Evolutionary conservation across 2,888 invertebrate genomes (phyloP), one percentile per base, ranked within the genome.

Genomic region (Yponomeuta cagnagella): DNA sequence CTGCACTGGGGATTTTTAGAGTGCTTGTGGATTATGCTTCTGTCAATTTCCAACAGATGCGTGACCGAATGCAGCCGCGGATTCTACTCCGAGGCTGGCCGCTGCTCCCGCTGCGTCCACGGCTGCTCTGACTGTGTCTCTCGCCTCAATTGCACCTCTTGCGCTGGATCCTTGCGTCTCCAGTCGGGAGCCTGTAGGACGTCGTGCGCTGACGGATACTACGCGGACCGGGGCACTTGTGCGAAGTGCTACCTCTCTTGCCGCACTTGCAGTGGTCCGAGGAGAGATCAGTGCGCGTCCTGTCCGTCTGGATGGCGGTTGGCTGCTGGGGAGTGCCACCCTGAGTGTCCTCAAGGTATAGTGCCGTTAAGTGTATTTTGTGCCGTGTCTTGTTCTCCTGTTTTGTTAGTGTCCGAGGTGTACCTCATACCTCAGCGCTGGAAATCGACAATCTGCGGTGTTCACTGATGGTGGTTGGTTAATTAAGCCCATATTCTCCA

Each of bases 171-270:
- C 1, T 89, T 97, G 76, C 94, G 96, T 78, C 89, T 97, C 70
- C 96, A 97, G 86, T 96, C 96, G 74, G 97, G 97, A 48, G 95
- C 96, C 73, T 97, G 97, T 83, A 93, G 95, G 72, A 95, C 96
- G 1, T 93, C 96, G 2, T 97, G 97, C 79, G 96, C 96, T 70
- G 93, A 88, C 73, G 91, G 90, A 89, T 97, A 96, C 86, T 97
- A 96, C 89, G 97, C 96, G 78, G 97, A 97, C 82, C 94, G 96
- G 10, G 96, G 97, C 48, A 93, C 94, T 12, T 97, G 97, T 80
- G 93, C 95, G 66, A 95, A 96, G 80, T 97, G 97, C 84, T 96
- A 97, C 83, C 92, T 96, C 72, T 96, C 96, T 70, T 97, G 97
- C 80, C 94, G 94, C 79, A 97, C 97, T 9, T 97, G 97, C 83